phyloP scores from a whole-genome alignment of 1,140 invertebrate species.

The Helicoverpa armigera region DNA sequence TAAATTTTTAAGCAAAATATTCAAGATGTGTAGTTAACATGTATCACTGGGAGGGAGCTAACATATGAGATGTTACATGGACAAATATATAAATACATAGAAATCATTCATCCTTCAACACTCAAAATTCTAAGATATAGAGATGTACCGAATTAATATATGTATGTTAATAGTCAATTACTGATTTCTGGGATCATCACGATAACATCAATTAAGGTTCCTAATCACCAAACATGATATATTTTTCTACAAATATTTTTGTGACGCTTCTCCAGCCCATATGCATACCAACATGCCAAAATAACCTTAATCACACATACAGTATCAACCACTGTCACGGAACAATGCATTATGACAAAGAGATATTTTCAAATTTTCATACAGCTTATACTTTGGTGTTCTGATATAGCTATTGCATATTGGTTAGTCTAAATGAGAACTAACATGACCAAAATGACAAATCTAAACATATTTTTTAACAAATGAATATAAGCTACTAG shows the following conservation, averaged over 20 bases:
- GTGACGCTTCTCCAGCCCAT: slow-evolving; percentile 1
- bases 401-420: neutral
- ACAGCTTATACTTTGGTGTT: neutral
- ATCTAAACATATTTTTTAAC: neutral
- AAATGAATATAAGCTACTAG: slow-evolving; percentile 12
- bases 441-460: neutral
- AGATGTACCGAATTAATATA: slow-evolving; percentile 17
- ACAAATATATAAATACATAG: slow-evolving; percentile 55
- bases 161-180: neutral
- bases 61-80: slow-evolving; percentile 42
- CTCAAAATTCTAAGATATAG: slow-evolving; percentile 35
- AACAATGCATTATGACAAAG: slow-evolving; percentile 25
- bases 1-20: slow-evolving; percentile 41
- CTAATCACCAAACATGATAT: slow-evolving; percentile 11
- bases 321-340: slow-evolving; percentile 2
- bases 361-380: slow-evolving; percentile 43
- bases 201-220: neutral
- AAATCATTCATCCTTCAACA: slow-evolving; percentile 48
- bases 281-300: slow-evolving; percentile 27
- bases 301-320: slow-evolving; percentile 37
- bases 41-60: slow-evolving; percentile 40
- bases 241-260: slow-evolving; percentile 9
- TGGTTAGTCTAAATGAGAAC: neutral
- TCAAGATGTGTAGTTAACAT: slow-evolving; percentile 44
- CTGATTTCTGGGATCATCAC: neutral